phyloP scores from a whole-genome alignment of 2,888 invertebrate genomes.

The Deilephila porcellus region DNA sequence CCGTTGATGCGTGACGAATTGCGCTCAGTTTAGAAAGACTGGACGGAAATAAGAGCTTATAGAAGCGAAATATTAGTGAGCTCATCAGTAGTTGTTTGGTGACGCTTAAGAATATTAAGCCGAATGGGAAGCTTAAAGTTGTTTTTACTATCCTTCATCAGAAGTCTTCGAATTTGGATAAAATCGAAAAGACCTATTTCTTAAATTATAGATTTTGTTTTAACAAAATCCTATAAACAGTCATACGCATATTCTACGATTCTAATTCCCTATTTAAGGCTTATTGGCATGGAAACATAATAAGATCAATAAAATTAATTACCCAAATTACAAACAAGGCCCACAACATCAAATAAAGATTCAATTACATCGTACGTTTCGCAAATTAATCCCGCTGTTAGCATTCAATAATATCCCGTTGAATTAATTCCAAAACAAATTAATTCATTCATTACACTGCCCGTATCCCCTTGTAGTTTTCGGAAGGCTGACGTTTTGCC shows the following conservation, averaged over 20 bases:
- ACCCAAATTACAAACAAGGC: not conserved
- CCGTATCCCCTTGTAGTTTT: slow-evolving; percentile 4
- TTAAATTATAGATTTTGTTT: too few species aligned
- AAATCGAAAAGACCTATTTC: too few species aligned
- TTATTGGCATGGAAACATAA: too few species aligned
- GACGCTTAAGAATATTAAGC: too few species aligned
- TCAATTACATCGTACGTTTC: not conserved
- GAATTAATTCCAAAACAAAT: slow-evolving; percentile 20
- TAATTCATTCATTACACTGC: not conserved
- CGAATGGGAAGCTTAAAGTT: too few species aligned
- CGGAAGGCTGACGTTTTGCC: not conserved
- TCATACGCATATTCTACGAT: too few species aligned
- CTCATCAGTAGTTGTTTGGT: too few species aligned
- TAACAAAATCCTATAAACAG: too few species aligned
- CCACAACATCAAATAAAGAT: not conserved
- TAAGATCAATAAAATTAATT: not conserved
- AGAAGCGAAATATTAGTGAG: too few species aligned
- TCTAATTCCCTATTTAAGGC: too few species aligned
- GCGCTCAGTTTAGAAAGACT: not conserved
- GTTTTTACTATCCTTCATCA: too few species aligned
- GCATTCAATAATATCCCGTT: not conserved
- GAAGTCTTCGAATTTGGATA: too few species aligned
- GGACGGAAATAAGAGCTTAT: not conserved
- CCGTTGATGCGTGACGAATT: slow-evolving; percentile 16
- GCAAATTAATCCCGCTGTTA: not conserved